phyloP scores from a whole-genome alignment of 2,888 invertebrate genomes.

The Dolichomitus sp. region DNA sequence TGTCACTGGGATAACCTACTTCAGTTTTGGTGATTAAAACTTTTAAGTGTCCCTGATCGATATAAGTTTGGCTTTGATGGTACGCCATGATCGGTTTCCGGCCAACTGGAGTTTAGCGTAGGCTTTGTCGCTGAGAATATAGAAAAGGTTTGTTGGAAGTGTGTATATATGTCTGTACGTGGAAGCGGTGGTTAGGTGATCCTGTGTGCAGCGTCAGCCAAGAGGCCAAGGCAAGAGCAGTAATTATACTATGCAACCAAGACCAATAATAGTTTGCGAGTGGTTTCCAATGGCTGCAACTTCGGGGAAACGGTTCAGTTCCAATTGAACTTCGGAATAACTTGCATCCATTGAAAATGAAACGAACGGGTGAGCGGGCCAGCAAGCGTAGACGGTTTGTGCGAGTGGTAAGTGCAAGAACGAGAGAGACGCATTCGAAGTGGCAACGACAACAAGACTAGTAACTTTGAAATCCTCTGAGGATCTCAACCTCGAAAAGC shows the following conservation, averaged over 20 bases:
- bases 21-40: not conserved
- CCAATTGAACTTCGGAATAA: constrained; percentile 80
- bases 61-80: constrained; percentile 68
- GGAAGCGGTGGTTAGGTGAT: constrained; percentile 55
- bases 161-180: constrained; percentile 28
- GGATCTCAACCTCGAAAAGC: constrained; percentile 33
- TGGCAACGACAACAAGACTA: constrained; percentile 33
- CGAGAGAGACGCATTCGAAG: constrained; percentile 3
- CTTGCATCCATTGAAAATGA: constrained; percentile 75
- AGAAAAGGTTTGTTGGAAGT: constrained; percentile 37
- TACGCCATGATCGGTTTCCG: constrained; percentile 65
- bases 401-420: constrained; percentile 24
- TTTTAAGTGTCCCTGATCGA: constrained; percentile 55
- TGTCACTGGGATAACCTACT: not conserved
- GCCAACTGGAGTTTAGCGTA: constrained; percentile 28
- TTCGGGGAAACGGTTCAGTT: constrained; percentile 79
- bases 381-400: constrained; percentile 32
- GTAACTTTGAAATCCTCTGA: constrained; percentile 49
- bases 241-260: constrained; percentile 81
- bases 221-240: constrained; percentile 68
- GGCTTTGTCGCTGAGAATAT: constrained; percentile 47
- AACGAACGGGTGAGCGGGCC: constrained; percentile 63
- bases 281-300: constrained; percentile 80
- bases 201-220: constrained; percentile 42
- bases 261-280: constrained; percentile 81